A percentile compares a stretch with the other conserved stretches of the same genome.
phyloP scores from a whole-genome alignment of 2,113 vertebrate genomes.

The Nibea coibor region DNA sequence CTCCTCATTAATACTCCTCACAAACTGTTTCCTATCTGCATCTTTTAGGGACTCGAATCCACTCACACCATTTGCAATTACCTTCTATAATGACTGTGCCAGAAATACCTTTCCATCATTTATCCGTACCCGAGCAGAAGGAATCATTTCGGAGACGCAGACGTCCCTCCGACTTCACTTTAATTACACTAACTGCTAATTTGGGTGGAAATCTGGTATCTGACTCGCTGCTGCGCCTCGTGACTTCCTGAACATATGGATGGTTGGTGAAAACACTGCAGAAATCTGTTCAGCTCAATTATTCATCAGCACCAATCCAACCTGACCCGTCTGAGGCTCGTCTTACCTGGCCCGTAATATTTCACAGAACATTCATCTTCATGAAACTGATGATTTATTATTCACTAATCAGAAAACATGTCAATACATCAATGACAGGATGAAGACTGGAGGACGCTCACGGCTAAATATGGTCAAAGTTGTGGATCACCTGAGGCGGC shows the following conservation, averaged over 20 bases:
- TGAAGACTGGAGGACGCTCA: no score
- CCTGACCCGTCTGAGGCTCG: constrained; percentile 10
- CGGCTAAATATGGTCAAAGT: no score
- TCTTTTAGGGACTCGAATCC: constrained; percentile 54
- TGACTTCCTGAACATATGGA: constrained; percentile 73
- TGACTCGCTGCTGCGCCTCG: constrained; percentile 43
- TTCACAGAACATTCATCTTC: no score
- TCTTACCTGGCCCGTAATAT: not conserved
- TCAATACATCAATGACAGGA: no score
- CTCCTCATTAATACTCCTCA: constrained; percentile 73
- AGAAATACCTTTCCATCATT: constrained; percentile 64
- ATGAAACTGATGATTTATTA: no score
- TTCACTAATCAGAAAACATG: no score
- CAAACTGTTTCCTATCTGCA: constrained; percentile 71
- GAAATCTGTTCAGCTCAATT: constrained; percentile 37
- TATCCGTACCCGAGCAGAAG: constrained; percentile 65
- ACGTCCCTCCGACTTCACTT: constrained; percentile 37
- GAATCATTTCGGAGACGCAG: constrained; percentile 49
- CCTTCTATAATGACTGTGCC: constrained; percentile 64
- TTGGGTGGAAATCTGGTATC: constrained; percentile 71
- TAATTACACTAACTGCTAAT: constrained; percentile 80
- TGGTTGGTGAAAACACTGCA: constrained; percentile 44
- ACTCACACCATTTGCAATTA: constrained; percentile 71
- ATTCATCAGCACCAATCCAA: constrained; percentile 17
- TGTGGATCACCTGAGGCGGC: no score